Percentiles rank a stretch among this genome's conserved stretches.
phyloP scores from a whole-genome alignment of 1,140 invertebrate species.

The Formica exsecta region DNA sequence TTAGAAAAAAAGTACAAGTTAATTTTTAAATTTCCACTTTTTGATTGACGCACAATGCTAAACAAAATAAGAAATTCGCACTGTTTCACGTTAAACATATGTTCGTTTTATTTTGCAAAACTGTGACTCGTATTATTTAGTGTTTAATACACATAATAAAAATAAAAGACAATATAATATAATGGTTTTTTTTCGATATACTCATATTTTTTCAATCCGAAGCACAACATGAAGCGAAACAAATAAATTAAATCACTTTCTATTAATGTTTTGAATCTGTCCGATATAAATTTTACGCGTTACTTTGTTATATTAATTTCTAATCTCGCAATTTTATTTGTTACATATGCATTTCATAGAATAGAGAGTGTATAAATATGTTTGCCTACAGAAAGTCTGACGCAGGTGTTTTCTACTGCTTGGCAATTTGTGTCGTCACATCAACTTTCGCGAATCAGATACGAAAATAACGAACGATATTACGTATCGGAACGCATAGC shows the following conservation, averaged over 20 bases:
- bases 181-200: not conserved
- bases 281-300: not conserved
- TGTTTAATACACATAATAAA: not conserved
- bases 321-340: not conserved
- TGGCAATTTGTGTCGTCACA: not conserved
- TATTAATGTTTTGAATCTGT: not conserved
- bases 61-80: not conserved
- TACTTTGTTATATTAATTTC: not conserved
- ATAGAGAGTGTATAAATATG: not conserved
- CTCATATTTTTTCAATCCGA: not conserved
- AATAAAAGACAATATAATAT: not conserved
- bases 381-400: not conserved
- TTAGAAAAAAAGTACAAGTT: not conserved
- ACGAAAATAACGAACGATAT: not conserved
- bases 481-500: not conserved
- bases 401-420: not conserved
- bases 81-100: not conserved
- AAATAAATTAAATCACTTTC: not conserved
- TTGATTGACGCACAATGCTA: not conserved
- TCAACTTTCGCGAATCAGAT: not conserved
- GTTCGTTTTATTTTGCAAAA: not conserved
- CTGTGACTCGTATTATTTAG: not conserved
- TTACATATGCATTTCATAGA: not conserved
- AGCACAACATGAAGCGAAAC: too few species aligned
- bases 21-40: slow-evolving; percentile 16